Evolutionary conservation across 2,797 vertebrate species (phyloP).

Genomic region (Pteronotus mesoamericanus): DNA sequence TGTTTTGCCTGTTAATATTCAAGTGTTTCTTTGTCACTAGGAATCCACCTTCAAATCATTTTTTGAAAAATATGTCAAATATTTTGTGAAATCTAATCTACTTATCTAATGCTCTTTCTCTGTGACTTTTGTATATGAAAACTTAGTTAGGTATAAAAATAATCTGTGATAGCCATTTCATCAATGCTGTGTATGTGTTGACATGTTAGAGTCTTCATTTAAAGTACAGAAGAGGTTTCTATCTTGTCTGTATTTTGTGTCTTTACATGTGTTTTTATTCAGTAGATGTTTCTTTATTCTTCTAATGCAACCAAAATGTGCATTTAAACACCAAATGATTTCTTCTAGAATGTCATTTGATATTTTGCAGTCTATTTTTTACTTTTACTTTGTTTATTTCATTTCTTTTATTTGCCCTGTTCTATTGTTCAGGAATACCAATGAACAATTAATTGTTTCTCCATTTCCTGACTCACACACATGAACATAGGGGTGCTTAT

Average conservation of each 20-base stretch:
- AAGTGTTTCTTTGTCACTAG: background rate
- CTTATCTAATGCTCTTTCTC: background rate
- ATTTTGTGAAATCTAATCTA: background rate
- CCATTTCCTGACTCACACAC: background rate
- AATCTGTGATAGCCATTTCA: background rate
- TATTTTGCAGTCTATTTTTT: background rate
- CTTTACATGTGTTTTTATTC: background rate
- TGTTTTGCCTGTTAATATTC: background rate
- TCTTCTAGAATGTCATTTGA: background rate
- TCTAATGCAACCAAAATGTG: background rate
- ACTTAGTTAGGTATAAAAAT: background rate
- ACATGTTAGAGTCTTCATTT: background rate
- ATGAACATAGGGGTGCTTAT: background rate
- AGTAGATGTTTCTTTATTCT: background rate
- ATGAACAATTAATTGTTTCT: background rate
- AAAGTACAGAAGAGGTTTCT: background rate
- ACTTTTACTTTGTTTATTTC: background rate
- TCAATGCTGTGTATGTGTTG: background rate
- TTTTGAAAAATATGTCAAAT: background rate
- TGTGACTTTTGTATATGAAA: background rate
- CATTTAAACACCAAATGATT: background rate
- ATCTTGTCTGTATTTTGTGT: background rate
- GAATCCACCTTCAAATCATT: background rate
- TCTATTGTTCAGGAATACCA: background rate
- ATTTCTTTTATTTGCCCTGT: background rate